Percentiles rank a stretch among this genome's conserved stretches.
Conservation (phyloP, 2,113 vertebrate genomes). For the Podiceps cristatus region DNA sequence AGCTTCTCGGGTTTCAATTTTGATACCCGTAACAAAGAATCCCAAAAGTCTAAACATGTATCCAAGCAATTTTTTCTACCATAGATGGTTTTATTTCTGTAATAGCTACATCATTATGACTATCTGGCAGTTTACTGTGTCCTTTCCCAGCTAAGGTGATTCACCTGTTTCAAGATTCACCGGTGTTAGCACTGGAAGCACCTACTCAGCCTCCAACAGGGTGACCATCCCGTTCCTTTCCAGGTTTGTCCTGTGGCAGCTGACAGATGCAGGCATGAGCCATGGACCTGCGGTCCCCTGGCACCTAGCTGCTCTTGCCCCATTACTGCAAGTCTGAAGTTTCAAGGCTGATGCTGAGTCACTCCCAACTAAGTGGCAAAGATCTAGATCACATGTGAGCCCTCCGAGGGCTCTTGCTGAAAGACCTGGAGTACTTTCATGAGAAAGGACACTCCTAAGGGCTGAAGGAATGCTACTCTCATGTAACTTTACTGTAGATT, state of each 20-base stretch:
- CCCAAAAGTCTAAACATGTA: not conserved
- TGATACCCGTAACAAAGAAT: not conserved
- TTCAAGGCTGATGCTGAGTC: not conserved
- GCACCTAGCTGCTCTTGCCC: not conserved
- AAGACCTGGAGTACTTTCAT: not conserved
- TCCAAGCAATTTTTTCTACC: not conserved
- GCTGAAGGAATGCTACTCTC: not conserved
- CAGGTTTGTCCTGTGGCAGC: not conserved
- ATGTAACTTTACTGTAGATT: not conserved
- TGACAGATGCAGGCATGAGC: not conserved
- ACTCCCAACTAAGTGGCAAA: accelerated
- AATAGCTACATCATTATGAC: not conserved
- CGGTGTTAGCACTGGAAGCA: not conserved
- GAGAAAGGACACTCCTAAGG: not conserved
- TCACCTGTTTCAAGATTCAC: not conserved
- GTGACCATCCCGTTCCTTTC: not conserved
- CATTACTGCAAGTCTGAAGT: not conserved
- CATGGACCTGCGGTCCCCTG: not conserved
- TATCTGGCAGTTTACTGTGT: not conserved
- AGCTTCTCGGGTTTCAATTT: not conserved
- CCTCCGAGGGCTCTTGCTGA: not conserved
- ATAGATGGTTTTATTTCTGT: not conserved
- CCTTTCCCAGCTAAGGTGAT: not conserved
- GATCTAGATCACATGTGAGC: not conserved
- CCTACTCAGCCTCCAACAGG: not conserved